Conservation (phyloP, 2,113 vertebrate genomes). For the Solenodon paradoxus region DNA sequence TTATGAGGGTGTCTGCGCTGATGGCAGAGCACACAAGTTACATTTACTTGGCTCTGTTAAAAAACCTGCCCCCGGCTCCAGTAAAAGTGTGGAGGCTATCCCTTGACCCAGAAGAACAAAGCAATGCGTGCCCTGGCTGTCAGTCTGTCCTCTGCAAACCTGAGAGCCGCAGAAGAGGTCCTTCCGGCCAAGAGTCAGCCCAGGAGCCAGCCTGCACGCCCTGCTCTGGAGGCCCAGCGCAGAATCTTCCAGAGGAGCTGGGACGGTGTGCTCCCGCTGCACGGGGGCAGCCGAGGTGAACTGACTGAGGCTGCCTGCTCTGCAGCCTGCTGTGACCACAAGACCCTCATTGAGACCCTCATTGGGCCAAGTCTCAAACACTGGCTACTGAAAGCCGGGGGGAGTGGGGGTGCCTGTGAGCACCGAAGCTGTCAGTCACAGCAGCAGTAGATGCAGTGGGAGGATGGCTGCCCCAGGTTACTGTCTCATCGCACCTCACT, state of each 20-base stretch:
- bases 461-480: background rate
- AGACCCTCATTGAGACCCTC: background rate
- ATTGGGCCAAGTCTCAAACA: background rate
- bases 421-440: no score
- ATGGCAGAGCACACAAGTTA: conserved; percentile 12
- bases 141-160: background rate
- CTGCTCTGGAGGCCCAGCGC: background rate
- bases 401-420: no score
- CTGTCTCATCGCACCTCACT: background rate
- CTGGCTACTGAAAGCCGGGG: background rate
- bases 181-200: background rate
- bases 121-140: background rate
- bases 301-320: background rate
- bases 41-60: background rate
- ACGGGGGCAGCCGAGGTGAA: background rate
- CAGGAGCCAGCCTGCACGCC: background rate
- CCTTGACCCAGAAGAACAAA: background rate
- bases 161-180: background rate
- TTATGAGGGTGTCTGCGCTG: conserved; percentile 3
- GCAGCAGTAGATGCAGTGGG: background rate
- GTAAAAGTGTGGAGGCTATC: background rate
- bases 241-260: background rate
- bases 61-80: background rate
- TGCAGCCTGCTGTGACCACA: background rate
- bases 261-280: rapidly evolving